Evolutionary conservation across 2,113 vertebrate genomes (phyloP).

Genomic region (Ornithorhynchus anatinus): DNA sequence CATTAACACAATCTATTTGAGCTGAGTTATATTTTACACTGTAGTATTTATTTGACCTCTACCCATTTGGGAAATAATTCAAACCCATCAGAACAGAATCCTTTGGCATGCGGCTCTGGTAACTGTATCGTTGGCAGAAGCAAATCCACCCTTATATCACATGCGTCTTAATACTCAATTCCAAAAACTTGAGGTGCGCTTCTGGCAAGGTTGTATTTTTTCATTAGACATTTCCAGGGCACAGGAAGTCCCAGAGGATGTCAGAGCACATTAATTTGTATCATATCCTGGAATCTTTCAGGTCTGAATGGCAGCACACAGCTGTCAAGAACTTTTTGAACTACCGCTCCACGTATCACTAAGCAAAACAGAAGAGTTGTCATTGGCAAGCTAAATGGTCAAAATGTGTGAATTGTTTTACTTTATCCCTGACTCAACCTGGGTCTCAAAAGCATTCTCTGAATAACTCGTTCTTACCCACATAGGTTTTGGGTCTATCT

Average conservation of each 20-base stretch:
- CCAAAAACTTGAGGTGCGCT: conserved; percentile 45
- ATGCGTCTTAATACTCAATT: conserved; percentile 30
- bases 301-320: conserved; percentile 90
- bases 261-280: conserved; percentile 94
- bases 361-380: conserved; percentile 63
- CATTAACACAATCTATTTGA: not conserved
- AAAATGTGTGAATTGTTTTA: conserved; percentile 71
- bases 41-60: conserved; percentile 13
- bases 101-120: conserved; percentile 16
- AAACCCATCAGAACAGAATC: not conserved
- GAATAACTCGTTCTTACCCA: not conserved
- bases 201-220: conserved; percentile 81
- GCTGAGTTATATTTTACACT: conserved; percentile 8
- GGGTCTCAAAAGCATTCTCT: conserved; percentile 17
- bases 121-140: conserved; percentile 13
- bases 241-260: conserved; percentile 82
- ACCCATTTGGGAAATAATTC: conserved; percentile 16
- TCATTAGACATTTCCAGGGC: conserved; percentile 81
- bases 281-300: conserved; percentile 86
- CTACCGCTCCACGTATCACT: conserved; percentile 82
- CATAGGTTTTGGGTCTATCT: conserved; percentile 20
- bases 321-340: conserved; percentile 85
- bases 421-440: conserved; percentile 56
- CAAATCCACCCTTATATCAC: not conserved
- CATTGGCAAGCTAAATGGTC: conserved; percentile 79